Evolutionary conservation across 2,888 invertebrate species (phyloP).

Genomic region (Sclerodermus sp.): DNA sequence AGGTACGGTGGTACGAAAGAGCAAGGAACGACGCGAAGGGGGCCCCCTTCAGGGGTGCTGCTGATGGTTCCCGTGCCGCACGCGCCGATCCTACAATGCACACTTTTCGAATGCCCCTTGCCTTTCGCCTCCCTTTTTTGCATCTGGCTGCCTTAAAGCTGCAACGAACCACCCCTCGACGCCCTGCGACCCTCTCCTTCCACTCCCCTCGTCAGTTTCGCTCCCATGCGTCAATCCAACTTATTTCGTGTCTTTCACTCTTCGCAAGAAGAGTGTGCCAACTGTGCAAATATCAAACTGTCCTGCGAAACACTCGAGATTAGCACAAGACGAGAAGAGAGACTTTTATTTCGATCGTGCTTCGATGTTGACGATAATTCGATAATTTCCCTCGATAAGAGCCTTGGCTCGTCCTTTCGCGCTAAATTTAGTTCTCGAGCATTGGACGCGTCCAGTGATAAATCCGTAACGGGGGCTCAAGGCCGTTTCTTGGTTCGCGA

Average conservation of each 20-base stretch:
- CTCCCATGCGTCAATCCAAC: not conserved
- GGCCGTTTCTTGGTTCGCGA: no score
- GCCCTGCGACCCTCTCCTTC: slow-evolving; percentile 7
- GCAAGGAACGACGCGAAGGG: slow-evolving; percentile 28
- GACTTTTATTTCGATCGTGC: no score
- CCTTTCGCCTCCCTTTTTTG: slow-evolving; percentile 31
- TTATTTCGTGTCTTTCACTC: no score
- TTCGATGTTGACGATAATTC: no score
- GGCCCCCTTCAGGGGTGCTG: not conserved
- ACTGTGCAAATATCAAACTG: no score
- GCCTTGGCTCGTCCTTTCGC: no score
- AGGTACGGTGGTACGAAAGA: not conserved
- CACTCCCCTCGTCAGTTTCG: slow-evolving; percentile 12
- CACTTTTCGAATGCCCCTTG: slow-evolving; percentile 48
- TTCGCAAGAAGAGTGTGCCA: no score
- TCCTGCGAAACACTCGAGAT: no score
- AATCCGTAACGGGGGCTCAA: no score
- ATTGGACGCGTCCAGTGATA: no score
- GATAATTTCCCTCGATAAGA: no score
- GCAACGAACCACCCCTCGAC: slow-evolving; percentile 7
- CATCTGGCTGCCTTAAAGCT: slow-evolving; percentile 50
- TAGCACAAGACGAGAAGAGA: not conserved
- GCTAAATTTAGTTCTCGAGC: no score
- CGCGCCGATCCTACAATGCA: slow-evolving; percentile 57
- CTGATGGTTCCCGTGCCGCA: slow-evolving; percentile 48